phyloP scores from a whole-genome alignment of 2,113 vertebrate species.

The human (Homo sapiens) region GRCh38 chr1:232311501-232312000 shows the following conservation, averaged over 20 bases:
- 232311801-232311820: neutral
- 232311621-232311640: neutral
- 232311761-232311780: neutral
- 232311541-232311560: neutral
- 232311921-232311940: neutral
- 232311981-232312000: too few relatives aligned
- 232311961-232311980: too few relatives aligned
- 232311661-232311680: neutral
- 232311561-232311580: neutral
- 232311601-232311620: neutral
- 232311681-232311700: neutral
- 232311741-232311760: neutral
- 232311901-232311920: neutral
- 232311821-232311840: neutral
- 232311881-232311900: too few relatives aligned
- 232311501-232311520: neutral
- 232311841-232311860: neutral
- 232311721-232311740: neutral
- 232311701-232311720: neutral
- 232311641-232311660: neutral
- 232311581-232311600: accelerated
- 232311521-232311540: neutral
- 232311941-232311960: neutral
- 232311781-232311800: neutral
- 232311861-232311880: too few relatives aligned